A percentile compares a stretch with the other conserved stretches of the same genome.
Evolutionary conservation across 1,140 invertebrate species (phyloP).

Genomic region (Scylla paramamosain): DNA sequence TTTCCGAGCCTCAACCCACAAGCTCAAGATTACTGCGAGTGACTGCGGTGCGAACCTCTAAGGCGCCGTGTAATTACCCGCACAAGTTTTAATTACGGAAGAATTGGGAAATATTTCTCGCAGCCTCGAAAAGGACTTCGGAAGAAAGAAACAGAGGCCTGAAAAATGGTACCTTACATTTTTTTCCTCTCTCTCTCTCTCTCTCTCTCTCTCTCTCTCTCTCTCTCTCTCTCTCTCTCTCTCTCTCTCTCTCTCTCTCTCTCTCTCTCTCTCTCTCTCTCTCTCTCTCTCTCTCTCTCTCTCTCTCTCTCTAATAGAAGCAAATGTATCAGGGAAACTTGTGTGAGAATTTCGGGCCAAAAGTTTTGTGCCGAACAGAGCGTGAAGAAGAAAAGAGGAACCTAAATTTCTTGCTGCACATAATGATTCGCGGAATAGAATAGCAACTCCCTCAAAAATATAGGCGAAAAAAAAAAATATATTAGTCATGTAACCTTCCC

Average conservation of each 20-base stretch:
- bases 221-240: too few species aligned
- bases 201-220: too few species aligned
- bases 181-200: too few species aligned
- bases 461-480: background rate
- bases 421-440: background rate
- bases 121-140: background rate
- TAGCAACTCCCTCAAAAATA: background rate
- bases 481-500: background rate
- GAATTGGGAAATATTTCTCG: conserved; percentile 15
- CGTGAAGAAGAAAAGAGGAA: background rate
- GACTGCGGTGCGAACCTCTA: background rate
- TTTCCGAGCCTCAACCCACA: background rate
- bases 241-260: too few species aligned
- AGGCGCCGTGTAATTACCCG: conserved; percentile 18
- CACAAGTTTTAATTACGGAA: conserved; percentile 24
- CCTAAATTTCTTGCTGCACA: background rate
- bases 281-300: too few species aligned
- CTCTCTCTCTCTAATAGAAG: background rate
- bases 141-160: background rate
- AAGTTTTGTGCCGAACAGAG: too few species aligned
- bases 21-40: background rate
- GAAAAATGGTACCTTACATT: background rate
- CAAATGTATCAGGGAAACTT: conserved; percentile 2
- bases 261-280: too few species aligned
- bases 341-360: background rate